A percentile compares a stretch with the other conserved stretches of the same genome.
These are phyloP conservation scores for Mormyrus lacerda DNA, from an alignment of 2,113 vertebrate species.

Conservation along the genomic window DNA sequence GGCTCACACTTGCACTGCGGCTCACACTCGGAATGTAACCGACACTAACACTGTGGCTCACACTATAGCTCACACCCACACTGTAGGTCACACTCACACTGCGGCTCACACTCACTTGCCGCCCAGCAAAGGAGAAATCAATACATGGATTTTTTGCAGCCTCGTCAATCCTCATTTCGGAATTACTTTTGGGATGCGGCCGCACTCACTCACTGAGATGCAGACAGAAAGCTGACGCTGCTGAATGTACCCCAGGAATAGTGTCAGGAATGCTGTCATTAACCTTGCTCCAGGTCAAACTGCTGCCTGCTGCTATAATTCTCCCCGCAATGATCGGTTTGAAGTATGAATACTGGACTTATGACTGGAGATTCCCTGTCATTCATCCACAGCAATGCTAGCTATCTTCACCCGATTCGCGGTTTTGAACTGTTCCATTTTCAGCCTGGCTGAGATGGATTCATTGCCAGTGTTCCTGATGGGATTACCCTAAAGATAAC, in stretches of 20 bases:
- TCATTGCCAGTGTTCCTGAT: neutral
- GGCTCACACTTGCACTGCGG: neutral
- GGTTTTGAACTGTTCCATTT: neutral
- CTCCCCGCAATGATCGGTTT: neutral
- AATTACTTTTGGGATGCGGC: constrained; percentile 6
- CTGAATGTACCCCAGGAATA: neutral
- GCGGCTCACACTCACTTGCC: constrained; percentile 33
- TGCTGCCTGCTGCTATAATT: neutral
- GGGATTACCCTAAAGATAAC: neutral
- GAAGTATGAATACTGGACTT: neutral
- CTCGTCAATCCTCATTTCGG: constrained; percentile 12
- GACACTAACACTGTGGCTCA: neutral
- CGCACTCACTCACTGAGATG: neutral
- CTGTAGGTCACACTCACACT: neutral
- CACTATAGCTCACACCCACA: neutral
- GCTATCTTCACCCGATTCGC: neutral
- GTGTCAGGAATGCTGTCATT: constrained; percentile 10
- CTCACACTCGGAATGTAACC: neutral
- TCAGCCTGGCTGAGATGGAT: neutral
- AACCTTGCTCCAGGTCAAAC: constrained; percentile 11
- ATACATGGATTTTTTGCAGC: constrained; percentile 30
- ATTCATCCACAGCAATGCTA: neutral
- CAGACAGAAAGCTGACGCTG: constrained; percentile 5
- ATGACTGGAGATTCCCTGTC: neutral
- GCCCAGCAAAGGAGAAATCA: constrained; percentile 36